Evolutionary conservation across 1,140 invertebrate species (phyloP), one percentile per base, ranked within the genome.

Genomic region (Cydia pomonella): DNA sequence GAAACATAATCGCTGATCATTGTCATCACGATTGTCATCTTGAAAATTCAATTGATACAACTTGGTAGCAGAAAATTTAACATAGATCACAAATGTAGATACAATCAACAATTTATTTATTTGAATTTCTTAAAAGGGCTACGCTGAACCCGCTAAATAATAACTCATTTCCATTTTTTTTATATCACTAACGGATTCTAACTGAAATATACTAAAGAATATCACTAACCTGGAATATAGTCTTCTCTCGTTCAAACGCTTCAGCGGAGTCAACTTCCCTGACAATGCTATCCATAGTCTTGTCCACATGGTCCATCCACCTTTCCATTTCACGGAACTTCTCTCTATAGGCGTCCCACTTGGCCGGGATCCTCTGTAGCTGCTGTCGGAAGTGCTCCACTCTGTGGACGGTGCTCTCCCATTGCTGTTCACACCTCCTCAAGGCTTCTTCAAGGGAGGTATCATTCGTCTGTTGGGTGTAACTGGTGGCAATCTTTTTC

Each of bases 221-320:
- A 69, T 16, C 9, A 76, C 77, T 94, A 93, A 98, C 97, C 95
- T 98, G 97, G 94, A 98, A 98, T 83, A 97, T 95, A 25, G 95
- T 95, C 89, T 97, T 97, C 90, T 98, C 96, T 76, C 95, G 94
- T 86, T 98, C 97, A 88, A 99, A 99, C 80, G 98, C 97, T 80
- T 98, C 97, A 82, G 96, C 94, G 1, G 96, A 96, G 72, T 96
- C 95, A 4, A 98, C 95, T 89, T 98, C 97, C 75, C 96, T 95
- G 5, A 97, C 95, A 78, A 99, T 96, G 73, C 96, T 96, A 82
- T 96, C 95, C 76, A 98, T 94, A 29, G 96, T 96, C 73, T 94
- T 94, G 84, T 99, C 97, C 0, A 99, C 97, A 64, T 95, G 94
- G 84, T 98, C 96, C 97, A 99, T 98, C 97, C 98, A 99, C 53